A percentile compares a stretch with the other conserved stretches of the same genome.
Conservation (phyloP, 2,113 vertebrate genomes). For the Carollia perspicillata region DNA sequence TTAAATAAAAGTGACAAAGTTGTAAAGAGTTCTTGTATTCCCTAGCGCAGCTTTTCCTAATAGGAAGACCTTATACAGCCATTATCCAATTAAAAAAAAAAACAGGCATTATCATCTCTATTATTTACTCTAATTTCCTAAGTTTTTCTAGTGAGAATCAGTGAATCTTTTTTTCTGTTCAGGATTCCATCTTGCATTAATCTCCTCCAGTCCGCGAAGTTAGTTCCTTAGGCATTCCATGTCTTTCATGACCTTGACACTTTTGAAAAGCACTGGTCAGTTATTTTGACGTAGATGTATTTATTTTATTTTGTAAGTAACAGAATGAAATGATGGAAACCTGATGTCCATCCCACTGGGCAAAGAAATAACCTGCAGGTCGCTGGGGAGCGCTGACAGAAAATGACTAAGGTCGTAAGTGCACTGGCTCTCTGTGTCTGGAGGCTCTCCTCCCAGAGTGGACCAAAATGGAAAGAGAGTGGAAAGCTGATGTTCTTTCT, state of each 20-base stretch:
- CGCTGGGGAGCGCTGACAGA: not conserved
- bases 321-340: not conserved
- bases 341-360: not conserved
- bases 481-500: not conserved
- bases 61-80: not conserved
- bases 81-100: not conserved
- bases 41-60: not conserved
- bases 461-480: not conserved
- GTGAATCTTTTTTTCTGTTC: not conserved
- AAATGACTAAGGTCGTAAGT: not conserved
- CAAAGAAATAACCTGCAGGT: not conserved
- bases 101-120: not conserved
- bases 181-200: not conserved
- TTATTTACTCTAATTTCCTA: not conserved
- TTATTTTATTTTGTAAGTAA: slow-evolving; percentile 20
- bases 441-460: not conserved
- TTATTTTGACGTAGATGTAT: not conserved
- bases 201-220: not conserved
- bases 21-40: not conserved
- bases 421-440: not conserved
- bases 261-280: not conserved
- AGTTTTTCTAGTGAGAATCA: not conserved
- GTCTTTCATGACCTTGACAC: not conserved
- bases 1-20: not conserved
- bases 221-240: not conserved